A percentile compares a stretch with the other conserved stretches of the same genome.
Conservation (phyloP, 2,888 invertebrate species). For the Heliconius hortense region DNA sequence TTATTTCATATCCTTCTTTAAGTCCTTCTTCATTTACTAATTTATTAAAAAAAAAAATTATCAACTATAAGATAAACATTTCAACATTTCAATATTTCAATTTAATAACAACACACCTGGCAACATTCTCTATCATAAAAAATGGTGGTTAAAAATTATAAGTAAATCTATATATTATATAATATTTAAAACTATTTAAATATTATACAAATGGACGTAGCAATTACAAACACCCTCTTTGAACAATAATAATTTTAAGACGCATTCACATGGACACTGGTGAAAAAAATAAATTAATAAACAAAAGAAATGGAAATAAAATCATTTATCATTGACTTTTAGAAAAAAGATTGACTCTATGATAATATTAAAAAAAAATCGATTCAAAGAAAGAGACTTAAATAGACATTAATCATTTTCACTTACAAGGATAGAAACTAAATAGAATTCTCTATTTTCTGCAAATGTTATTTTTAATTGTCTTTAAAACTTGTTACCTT, state of each 20-base stretch:
- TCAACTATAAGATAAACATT: constrained; percentile 16
- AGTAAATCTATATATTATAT: constrained; percentile 25
- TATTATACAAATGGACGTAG: constrained; percentile 73
- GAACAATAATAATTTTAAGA: constrained; percentile 42
- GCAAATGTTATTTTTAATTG: no score
- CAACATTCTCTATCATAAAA: constrained; percentile 39
- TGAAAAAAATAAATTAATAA: neutral
- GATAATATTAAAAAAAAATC: no score
- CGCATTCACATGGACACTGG: constrained; percentile 37
- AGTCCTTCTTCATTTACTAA: neutral
- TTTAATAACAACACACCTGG: constrained; percentile 33
- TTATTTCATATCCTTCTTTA: neutral
- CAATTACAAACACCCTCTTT: constrained; percentile 54
- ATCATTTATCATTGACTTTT: no score
- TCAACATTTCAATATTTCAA: constrained; percentile 22
- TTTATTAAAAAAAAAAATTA: constrained; percentile 7
- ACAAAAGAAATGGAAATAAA: neutral
- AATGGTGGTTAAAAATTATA: constrained; percentile 26
- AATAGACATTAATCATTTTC: no score
- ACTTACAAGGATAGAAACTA: no score
- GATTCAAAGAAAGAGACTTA: no score
- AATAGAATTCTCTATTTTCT: no score
- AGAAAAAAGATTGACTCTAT: no score
- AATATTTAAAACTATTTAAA: constrained; percentile 52
- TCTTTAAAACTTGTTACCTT: neutral